Base-by-base conservation (phyloP, 1,140 invertebrate genomes). In the Penaeus japonicus region DNA sequence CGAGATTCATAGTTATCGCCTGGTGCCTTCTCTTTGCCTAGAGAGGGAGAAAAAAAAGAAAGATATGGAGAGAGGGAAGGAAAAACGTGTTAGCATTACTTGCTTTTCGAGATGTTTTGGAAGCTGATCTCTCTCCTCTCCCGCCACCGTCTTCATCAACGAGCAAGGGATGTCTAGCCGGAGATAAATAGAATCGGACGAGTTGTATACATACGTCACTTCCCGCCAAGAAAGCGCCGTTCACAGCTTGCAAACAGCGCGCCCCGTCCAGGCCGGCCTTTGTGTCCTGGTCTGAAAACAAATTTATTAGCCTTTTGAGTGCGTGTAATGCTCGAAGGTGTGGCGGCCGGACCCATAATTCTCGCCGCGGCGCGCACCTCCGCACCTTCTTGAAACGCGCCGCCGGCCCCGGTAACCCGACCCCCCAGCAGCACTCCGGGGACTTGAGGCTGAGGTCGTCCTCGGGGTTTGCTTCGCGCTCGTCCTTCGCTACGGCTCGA, bases 261-360 rank as follows among this genome's bases (percentile, higher is more conserved):
- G 59, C 87, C 87, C 87, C 84, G 81, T 80, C 53, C 27, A 81
- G 55, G 87, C 24, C 81, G 39, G 2, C 80, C 27, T 84, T 89
- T 89, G 87, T 89, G 73, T 83, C 81, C 87, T 73, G 78, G 87
- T 89, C 87, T 89, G 87, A 89, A 89, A 89, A 89, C 87, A 89
- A 89, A 89, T 89, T 89, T 89, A 89, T 89, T 89, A 89, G 87
- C 81, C 87, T 89, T 89, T 89, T 89, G 87, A 89, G 65, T 89
- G 87, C 80, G 81, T 89, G 87, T 89, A 89, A 89, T 89, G 87
- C 81, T 84, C 87, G 62, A 70, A 89, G 87, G 87, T 89, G 87
- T 89, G 87, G 87, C 87, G 84, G 87, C 62, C 80, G 81, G 70
- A n/a, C 53, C 80, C 73, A 84, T 89, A 89, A 89, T 65, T 89